phyloP scores from a whole-genome alignment of 2,888 invertebrate species.

The Ligdia adustata region DNA sequence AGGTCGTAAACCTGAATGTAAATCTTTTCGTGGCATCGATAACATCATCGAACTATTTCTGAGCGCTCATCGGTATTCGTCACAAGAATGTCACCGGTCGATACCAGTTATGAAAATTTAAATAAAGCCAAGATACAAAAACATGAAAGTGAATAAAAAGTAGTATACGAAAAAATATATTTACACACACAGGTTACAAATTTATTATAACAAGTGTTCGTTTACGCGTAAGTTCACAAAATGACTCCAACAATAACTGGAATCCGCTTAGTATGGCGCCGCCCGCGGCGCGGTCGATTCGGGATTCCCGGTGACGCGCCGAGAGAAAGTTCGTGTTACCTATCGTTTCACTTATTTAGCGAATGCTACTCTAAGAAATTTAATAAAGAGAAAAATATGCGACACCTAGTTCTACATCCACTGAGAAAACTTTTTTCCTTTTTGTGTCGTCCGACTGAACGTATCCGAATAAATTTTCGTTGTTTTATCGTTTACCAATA shows the following conservation, averaged over 20 bases:
- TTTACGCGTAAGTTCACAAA: conserved; percentile 56
- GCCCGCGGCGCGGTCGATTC: conserved; percentile 44
- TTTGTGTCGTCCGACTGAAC: conserved; percentile 40
- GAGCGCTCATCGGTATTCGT: conserved; percentile 49
- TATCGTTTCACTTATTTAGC: conserved; percentile 69
- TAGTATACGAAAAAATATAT: conserved; percentile 5
- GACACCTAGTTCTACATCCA: conserved; percentile 54
- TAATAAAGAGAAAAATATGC: conserved; percentile 69
- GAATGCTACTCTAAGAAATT: conserved; percentile 74
- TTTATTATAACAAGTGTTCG: conserved; percentile 34
- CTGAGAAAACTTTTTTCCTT: conserved; percentile 46
- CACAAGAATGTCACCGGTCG: conserved; percentile 40
- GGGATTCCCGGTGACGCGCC: conserved; percentile 68
- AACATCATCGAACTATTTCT: conserved; percentile 72
- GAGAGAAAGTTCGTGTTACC: conserved; percentile 52
- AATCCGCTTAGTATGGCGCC: conserved; percentile 65
- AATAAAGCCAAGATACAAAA: conserved; percentile 13
- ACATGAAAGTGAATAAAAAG: background rate
- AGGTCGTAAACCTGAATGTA: conserved; percentile 78
- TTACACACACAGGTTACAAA: conserved; percentile 25
- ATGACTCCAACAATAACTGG: conserved; percentile 61
- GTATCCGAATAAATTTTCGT: conserved; percentile 39
- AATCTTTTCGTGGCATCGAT: conserved; percentile 76
- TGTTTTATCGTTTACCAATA: conserved; percentile 53
- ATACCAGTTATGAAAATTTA: conserved; percentile 21